Percentiles rank a stretch among this genome's conserved stretches.
Conservation (phyloP, 2,113 vertebrate species). For the Talpa occidentalis region DNA sequence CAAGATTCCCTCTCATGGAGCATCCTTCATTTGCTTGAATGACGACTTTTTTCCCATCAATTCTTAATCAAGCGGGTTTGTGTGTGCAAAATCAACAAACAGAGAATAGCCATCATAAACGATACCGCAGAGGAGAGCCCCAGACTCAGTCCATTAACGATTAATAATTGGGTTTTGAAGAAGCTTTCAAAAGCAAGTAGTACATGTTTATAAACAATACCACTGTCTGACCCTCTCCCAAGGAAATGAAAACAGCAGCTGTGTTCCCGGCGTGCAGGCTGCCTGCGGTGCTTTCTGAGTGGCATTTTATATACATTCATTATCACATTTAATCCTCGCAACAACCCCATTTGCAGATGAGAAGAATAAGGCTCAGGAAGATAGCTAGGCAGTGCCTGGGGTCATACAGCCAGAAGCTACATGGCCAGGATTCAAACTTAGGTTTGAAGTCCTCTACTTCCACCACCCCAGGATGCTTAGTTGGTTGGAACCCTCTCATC, state of each 20-base stretch:
- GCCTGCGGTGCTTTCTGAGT: neutral
- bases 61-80: slow-evolving; percentile 76
- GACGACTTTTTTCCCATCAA: slow-evolving; percentile 56
- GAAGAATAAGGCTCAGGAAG: neutral
- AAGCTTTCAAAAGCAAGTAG: neutral
- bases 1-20: slow-evolving; percentile 42
- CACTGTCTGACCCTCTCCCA: neutral
- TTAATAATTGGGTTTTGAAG: slow-evolving; percentile 61
- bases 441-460: neutral
- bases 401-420: neutral
- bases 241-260: neutral
- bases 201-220: slow-evolving; percentile 35
- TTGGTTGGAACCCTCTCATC: neutral
- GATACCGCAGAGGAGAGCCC: slow-evolving; percentile 28
- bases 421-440: neutral
- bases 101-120: slow-evolving; percentile 23
- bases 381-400: neutral
- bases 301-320: neutral
- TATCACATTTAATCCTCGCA: neutral
- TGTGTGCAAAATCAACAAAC: slow-evolving; percentile 58
- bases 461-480: neutral
- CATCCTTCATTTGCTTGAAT: slow-evolving; percentile 70
- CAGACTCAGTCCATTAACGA: slow-evolving; percentile 44
- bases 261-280: neutral
- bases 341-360: neutral